These are phyloP conservation scores for Pseudonaja textilis DNA, from an alignment of 2,113 vertebrate genomes.

Conservation along the genomic window DNA sequence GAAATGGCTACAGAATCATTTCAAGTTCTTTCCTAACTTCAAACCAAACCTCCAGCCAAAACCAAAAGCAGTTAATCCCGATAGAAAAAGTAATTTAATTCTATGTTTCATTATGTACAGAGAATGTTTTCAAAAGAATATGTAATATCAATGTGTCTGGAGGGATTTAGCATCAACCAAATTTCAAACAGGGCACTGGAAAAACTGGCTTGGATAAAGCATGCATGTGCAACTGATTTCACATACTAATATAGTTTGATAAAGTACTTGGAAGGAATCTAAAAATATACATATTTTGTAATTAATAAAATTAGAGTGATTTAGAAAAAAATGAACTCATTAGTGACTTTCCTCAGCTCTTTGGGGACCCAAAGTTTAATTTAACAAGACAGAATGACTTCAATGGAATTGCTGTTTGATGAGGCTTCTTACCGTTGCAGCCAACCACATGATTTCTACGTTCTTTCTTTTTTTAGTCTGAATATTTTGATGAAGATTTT, in stretches of 20 bases:
- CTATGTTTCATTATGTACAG: background rate
- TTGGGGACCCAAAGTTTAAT: background rate
- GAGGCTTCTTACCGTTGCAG: constrained; percentile 80
- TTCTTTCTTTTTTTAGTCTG: constrained; percentile 96
- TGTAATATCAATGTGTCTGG: background rate
- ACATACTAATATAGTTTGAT: background rate
- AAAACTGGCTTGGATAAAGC: background rate
- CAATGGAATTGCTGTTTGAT: background rate
- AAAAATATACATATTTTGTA: background rate
- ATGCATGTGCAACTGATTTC: background rate
- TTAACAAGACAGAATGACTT: constrained; percentile 22
- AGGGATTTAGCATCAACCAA: background rate
- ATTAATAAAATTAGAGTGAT: background rate
- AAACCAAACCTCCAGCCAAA: background rate
- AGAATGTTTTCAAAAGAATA: background rate
- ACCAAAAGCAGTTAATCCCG: background rate
- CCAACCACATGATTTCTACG: constrained; percentile 95
- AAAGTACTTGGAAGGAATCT: background rate
- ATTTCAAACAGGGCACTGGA: background rate
- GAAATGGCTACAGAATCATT: background rate
- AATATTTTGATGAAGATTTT: constrained; percentile 94
- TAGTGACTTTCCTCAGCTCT: background rate
- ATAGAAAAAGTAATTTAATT: background rate
- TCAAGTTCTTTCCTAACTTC: background rate
- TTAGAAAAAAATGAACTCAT: background rate